phyloP scores from a whole-genome alignment of 2,888 invertebrate species.

The Alcis repandata region DNA sequence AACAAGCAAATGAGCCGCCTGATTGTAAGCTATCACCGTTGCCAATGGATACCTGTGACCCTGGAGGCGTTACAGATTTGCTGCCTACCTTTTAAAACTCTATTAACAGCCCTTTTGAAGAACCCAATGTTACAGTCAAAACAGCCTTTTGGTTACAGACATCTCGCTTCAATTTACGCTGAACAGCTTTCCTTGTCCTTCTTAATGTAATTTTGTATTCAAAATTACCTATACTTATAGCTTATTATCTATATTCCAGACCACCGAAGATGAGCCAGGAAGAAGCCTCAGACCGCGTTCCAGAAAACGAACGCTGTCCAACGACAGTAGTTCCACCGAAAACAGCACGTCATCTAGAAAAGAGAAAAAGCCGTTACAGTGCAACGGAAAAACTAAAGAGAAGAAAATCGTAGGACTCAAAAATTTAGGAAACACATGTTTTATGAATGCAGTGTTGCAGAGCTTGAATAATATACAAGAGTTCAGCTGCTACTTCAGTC shows the following conservation, averaged over 20 bases:
- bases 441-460: constrained; percentile 95
- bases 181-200: too few relatives aligned
- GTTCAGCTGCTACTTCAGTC: constrained; percentile 93
- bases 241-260: constrained; percentile 54
- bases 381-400: constrained; percentile 84
- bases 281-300: constrained; percentile 87
- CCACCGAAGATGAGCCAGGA: constrained; percentile 81
- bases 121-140: too few relatives aligned
- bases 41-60: too few relatives aligned
- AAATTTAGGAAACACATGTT: constrained; percentile 94
- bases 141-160: too few relatives aligned
- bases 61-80: too few relatives aligned
- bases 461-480: constrained; percentile 94
- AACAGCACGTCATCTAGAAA: constrained; percentile 70
- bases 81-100: too few relatives aligned
- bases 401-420: constrained; percentile 90
- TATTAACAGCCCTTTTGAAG: too few relatives aligned
- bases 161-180: too few relatives aligned
- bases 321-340: constrained; percentile 84
- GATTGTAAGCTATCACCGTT: too few relatives aligned
- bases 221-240: not conserved
- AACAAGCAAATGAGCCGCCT: too few relatives aligned
- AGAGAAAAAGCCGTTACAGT: constrained; percentile 65
- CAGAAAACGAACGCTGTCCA: constrained; percentile 87
- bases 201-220: too few relatives aligned